These are phyloP conservation scores for Meganola albula DNA, from an alignment of 2,888 invertebrate species.

Conservation along the genomic window DNA sequence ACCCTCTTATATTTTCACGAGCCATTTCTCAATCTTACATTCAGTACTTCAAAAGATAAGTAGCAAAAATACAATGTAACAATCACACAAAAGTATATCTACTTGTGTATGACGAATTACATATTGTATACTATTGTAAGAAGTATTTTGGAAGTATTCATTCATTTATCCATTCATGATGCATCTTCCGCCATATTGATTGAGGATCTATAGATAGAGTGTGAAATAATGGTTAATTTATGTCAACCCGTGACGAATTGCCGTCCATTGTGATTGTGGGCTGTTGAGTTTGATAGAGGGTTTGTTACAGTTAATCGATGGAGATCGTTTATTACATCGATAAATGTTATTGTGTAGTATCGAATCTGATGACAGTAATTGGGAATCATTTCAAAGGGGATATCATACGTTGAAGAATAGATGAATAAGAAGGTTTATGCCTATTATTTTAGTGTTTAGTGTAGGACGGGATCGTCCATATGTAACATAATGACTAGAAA, in stretches of 20 bases:
- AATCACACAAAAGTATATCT: constrained; percentile 28
- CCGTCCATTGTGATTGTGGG: constrained; percentile 31
- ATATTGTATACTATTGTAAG: constrained; percentile 35
- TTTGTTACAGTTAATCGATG: constrained; percentile 28
- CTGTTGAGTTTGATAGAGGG: constrained; percentile 25
- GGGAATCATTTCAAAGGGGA: no score
- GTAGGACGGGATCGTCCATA: no score
- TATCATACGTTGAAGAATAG: no score
- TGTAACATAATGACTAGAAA: no score
- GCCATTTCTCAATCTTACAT: constrained; percentile 29
- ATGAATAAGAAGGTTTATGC: no score
- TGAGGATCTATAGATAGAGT: constrained; percentile 28
- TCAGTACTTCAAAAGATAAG: constrained; percentile 21
- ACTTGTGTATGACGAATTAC: constrained; percentile 42
- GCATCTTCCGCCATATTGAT: constrained; percentile 21
- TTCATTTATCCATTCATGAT: constrained; percentile 27
- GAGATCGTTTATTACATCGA: constrained; percentile 25
- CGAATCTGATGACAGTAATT: constrained; percentile 11
- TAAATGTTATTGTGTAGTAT: constrained; percentile 20
- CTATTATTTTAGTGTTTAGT: no score
- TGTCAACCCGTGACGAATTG: constrained; percentile 44
- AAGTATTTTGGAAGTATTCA: no score
- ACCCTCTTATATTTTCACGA: constrained; percentile 25
- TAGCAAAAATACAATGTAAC: constrained; percentile 22
- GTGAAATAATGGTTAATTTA: constrained; percentile 44